Evolutionary conservation across 2,888 invertebrate genomes (phyloP).

Genomic region (Apodemia mormo): DNA sequence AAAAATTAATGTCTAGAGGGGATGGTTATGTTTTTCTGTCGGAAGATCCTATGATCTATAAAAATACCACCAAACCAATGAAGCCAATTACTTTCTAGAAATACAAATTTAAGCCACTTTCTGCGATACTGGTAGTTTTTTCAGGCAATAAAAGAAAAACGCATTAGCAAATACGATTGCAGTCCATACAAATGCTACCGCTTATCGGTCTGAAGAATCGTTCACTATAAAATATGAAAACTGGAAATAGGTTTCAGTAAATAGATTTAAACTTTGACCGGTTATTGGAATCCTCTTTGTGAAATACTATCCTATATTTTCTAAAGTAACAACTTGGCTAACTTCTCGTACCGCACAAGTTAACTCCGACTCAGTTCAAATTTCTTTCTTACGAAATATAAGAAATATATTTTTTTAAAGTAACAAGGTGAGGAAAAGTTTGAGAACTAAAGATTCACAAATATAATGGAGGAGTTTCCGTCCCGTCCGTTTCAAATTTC

Average conservation of each 20-base stretch:
- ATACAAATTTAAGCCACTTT: too few relatives aligned
- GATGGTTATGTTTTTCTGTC: too few relatives aligned
- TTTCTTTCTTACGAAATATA: conserved; percentile 48
- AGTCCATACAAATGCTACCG: neutral
- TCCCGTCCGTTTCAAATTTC: conserved; percentile 63
- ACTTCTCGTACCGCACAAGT: conserved; percentile 45
- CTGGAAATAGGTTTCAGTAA: conserved; percentile 32
- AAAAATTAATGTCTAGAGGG: too few relatives aligned
- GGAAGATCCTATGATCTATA: too few relatives aligned
- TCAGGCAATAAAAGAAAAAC: neutral
- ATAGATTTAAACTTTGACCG: conserved; percentile 54
- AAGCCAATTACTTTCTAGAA: too few relatives aligned
- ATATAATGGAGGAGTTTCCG: conserved; percentile 57
- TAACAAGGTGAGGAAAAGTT: conserved; percentile 57
- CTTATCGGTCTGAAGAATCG: neutral
- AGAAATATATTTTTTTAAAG: conserved; percentile 47
- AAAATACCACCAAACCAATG: too few relatives aligned
- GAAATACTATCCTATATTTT: conserved; percentile 59
- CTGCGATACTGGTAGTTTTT: too few relatives aligned
- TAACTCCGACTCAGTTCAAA: conserved; percentile 42
- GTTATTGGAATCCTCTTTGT: conserved; percentile 55
- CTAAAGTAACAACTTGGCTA: conserved; percentile 48
- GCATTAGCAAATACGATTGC: conserved; percentile 10
- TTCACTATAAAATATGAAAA: conserved; percentile 1
- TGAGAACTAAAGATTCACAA: conserved; percentile 64